phyloP scores from a whole-genome alignment of 2,888 invertebrate species.

The Callosobruchus maculatus region DNA sequence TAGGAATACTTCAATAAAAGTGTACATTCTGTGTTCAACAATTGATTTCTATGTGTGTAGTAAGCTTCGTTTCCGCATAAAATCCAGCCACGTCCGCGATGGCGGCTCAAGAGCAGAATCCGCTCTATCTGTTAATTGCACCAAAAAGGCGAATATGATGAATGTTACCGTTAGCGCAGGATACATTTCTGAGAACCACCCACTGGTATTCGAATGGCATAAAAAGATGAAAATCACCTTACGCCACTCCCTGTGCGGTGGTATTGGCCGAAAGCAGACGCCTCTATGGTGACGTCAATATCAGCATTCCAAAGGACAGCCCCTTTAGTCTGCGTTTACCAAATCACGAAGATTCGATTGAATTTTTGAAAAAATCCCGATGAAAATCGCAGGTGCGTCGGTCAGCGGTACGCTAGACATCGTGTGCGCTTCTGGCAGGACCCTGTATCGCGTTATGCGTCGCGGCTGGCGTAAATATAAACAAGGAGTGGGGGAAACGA shows the following conservation, averaged over 20 bases:
- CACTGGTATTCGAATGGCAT: constrained; percentile 49
- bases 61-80: too few species aligned
- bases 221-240: constrained; percentile 51
- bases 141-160: constrained; percentile 9
- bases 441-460: constrained; percentile 28
- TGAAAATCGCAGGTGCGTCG: neutral
- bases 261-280: constrained; percentile 47
- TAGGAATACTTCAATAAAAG: too few species aligned
- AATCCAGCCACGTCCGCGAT: too few species aligned
- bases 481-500: constrained; percentile 42
- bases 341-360: constrained; percentile 4
- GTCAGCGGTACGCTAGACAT: neutral
- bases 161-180: constrained; percentile 42
- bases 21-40: too few species aligned
- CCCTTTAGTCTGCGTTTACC: constrained; percentile 26
- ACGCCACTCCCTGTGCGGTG: constrained; percentile 49
- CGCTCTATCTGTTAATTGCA: neutral
- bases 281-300: constrained; percentile 49
- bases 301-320: constrained; percentile 43
- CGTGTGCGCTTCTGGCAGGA: neutral
- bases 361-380: neutral
- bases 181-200: constrained; percentile 43
- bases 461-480: constrained; percentile 44
- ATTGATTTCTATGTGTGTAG: too few species aligned
- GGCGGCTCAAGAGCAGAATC: neutral